Conservation (phyloP, 2,888 invertebrate genomes). For the Nipponacmea schrenckii region DNA sequence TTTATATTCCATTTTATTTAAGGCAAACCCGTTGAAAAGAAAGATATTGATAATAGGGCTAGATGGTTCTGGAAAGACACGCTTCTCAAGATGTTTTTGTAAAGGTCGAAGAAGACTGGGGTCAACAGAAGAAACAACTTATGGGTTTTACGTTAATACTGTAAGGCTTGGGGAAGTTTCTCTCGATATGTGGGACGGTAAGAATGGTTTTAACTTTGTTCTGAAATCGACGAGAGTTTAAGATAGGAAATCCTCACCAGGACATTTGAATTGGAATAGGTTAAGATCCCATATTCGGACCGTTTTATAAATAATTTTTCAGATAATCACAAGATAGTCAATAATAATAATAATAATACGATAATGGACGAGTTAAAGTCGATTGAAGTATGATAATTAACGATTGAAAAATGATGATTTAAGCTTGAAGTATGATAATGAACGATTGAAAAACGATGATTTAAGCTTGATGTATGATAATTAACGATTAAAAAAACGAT, state of each 20-base stretch:
- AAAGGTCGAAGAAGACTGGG: conserved; percentile 11
- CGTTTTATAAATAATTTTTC: too few relatives aligned
- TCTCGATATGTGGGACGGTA: conserved; percentile 27
- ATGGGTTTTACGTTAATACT: conserved; percentile 23
- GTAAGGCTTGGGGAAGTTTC: conserved; percentile 15
- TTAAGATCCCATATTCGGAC: too few relatives aligned
- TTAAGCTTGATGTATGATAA: too few relatives aligned
- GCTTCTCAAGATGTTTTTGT: conserved; percentile 19
- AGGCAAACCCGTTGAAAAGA: conserved; percentile 12
- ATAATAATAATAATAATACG: too few relatives aligned
- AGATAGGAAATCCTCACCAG: not conserved
- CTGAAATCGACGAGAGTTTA: not conserved
- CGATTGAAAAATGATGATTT: too few relatives aligned
- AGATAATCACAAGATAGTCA: too few relatives aligned
- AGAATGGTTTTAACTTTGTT: not conserved
- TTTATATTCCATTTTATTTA: not conserved
- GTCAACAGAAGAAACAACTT: conserved; percentile 19
- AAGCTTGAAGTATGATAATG: too few relatives aligned
- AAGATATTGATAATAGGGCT: conserved; percentile 19
- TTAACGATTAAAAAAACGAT: too few relatives aligned
- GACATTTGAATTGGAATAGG: not conserved
- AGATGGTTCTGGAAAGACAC: conserved; percentile 22
- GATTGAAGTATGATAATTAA: too few relatives aligned
- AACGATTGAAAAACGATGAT: too few relatives aligned
- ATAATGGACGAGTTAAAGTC: too few relatives aligned